Evolutionary conservation across 2,113 vertebrate species (phyloP).

Genomic region (Nematolebias whitei): DNA sequence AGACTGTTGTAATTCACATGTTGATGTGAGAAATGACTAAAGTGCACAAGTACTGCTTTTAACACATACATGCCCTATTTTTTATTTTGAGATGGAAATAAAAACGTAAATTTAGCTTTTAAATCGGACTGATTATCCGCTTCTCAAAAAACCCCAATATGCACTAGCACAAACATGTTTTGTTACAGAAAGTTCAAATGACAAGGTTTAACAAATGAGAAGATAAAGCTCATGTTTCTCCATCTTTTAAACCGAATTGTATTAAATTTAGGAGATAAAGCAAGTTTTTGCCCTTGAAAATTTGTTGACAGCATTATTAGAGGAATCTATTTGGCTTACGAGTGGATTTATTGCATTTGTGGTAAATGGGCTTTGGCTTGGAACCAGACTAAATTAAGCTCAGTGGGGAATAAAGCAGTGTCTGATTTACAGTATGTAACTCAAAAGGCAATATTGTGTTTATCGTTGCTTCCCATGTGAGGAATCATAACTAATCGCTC

Average conservation of each 20-base stretch:
- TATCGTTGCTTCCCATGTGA: conserved; percentile 49
- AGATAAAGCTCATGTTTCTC: neutral
- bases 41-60: neutral
- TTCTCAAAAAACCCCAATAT: neutral
- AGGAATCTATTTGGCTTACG: conserved; percentile 29
- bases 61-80: neutral
- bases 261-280: conserved; percentile 22
- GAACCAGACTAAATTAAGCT: conserved; percentile 58
- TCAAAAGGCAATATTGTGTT: conserved; percentile 56
- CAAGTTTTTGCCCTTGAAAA: conserved; percentile 47
- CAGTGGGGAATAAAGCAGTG: conserved; percentile 26
- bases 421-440: conserved; percentile 51
- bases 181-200: neutral
- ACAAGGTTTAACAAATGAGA: conserved; percentile 2
- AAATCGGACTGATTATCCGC: neutral
- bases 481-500: conserved; percentile 35
- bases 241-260: neutral
- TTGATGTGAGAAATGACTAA: neutral
- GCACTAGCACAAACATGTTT: conserved; percentile 5
- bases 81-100: neutral
- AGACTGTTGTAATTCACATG: neutral
- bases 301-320: conserved; percentile 31
- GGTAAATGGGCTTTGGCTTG: conserved; percentile 55
- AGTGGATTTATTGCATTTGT: conserved; percentile 56
- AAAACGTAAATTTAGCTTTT: neutral